These are phyloP conservation scores for Vanacampus margaritifer DNA, from an alignment of 2,113 vertebrate species.

Conservation along the genomic window DNA sequence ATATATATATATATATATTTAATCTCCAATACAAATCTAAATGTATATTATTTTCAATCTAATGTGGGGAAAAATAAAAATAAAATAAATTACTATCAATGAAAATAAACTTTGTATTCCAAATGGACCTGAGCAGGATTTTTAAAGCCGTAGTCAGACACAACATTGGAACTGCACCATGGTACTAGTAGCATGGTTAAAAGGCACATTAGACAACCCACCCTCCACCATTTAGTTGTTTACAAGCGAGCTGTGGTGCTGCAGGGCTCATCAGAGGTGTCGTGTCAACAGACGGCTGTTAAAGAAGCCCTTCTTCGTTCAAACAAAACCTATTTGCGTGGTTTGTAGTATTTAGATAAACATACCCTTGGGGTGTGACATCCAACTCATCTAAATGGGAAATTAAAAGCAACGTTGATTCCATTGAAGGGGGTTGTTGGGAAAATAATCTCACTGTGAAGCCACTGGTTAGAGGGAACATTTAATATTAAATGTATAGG, in stretches of 20 bases:
- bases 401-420: neutral
- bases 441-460: slow-evolving; percentile 25
- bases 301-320: slow-evolving; percentile 30
- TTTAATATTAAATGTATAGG: slow-evolving; percentile 28
- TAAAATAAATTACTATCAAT: slow-evolving; percentile 51
- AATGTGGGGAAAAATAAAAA: slow-evolving; percentile 36
- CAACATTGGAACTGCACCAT: slow-evolving; percentile 50
- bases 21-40: slow-evolving; percentile 53
- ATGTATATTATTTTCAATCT: slow-evolving; percentile 33
- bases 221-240: slow-evolving; percentile 10
- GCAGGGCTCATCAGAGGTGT: slow-evolving; percentile 24
- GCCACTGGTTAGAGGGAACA: slow-evolving; percentile 14
- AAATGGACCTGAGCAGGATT: slow-evolving; percentile 69
- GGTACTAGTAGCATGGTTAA: slow-evolving; percentile 34
- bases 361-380: neutral
- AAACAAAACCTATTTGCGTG: slow-evolving; percentile 50
- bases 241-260: neutral
- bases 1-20: slow-evolving; percentile 33
- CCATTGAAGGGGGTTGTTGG: neutral
- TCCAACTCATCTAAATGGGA: neutral
- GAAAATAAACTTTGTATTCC: slow-evolving; percentile 65
- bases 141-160: slow-evolving; percentile 68
- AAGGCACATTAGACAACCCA: slow-evolving; percentile 50
- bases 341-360: slow-evolving; percentile 18
- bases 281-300: slow-evolving; percentile 10